A percentile compares a stretch with the other conserved stretches of the same genome.
Evolutionary conservation across 2,797 vertebrate genomes (phyloP).

Genomic region (Tarsius wallacei): DNA sequence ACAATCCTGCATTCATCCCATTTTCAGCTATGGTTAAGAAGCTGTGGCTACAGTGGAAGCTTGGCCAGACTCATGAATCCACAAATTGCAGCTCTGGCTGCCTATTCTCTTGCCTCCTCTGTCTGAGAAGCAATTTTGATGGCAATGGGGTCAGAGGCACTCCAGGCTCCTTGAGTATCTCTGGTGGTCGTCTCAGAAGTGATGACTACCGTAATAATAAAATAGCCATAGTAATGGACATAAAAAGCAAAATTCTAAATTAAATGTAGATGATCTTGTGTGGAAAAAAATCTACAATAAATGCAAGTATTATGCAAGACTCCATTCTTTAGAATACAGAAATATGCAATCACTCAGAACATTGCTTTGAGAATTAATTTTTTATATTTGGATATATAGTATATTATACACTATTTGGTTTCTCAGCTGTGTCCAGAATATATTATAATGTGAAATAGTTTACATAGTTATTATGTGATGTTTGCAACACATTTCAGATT

Average conservation of each 20-base stretch:
- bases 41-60: background rate
- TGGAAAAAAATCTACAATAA: background rate
- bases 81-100: background rate
- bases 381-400: background rate
- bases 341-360: background rate
- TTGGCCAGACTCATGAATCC: background rate
- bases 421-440: background rate
- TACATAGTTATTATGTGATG: background rate
- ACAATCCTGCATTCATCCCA: accelerated
- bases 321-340: background rate
- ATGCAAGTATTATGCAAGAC: background rate
- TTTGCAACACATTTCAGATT: background rate
- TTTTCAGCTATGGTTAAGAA: background rate
- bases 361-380: background rate
- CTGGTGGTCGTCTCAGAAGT: background rate
- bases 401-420: background rate
- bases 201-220: background rate
- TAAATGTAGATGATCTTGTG: background rate
- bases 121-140: background rate
- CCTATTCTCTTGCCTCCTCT: background rate
- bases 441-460: conserved; percentile 15
- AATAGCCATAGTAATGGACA: background rate
- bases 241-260: background rate
- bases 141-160: background rate
- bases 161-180: background rate